Percentiles rank a stretch among this genome's conserved stretches.
Conservation (phyloP, 2,888 invertebrate species). For the Blomia tropicalis region DNA sequence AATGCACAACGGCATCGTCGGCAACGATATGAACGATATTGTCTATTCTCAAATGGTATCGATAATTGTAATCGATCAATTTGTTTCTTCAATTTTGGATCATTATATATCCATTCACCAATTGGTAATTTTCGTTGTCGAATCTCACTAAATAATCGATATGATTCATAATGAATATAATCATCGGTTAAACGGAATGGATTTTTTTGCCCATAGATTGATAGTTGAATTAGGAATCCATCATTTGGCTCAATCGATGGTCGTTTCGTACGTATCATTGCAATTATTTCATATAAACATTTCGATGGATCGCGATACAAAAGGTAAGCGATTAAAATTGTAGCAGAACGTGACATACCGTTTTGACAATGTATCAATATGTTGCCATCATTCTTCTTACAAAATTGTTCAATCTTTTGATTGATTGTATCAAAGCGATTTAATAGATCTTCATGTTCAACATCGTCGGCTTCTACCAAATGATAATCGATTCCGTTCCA, state of each 20-base stretch:
- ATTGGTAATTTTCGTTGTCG: not conserved
- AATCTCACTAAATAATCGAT: not conserved
- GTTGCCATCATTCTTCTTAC: slow-evolving; percentile 44
- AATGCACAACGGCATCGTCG: not conserved
- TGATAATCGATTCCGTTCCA: not conserved
- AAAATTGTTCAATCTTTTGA: slow-evolving; percentile 46
- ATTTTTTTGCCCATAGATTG: slow-evolving; percentile 11
- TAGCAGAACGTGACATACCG: slow-evolving; percentile 44
- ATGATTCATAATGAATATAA: not conserved
- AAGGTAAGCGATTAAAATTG: slow-evolving; percentile 49
- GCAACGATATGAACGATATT: not conserved
- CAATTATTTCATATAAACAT: slow-evolving; percentile 1
- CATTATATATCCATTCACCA: too few species aligned
- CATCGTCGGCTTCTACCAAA: not conserved
- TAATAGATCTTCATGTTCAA: not conserved
- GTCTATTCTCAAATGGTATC: not conserved
- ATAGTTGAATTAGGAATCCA: slow-evolving; percentile 49
- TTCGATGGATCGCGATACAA: slow-evolving; percentile 37
- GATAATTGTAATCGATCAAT: not conserved
- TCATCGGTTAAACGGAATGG: not conserved
- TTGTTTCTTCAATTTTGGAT: not conserved
- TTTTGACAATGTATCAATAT: slow-evolving; percentile 55
- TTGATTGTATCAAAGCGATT: slow-evolving; percentile 31
- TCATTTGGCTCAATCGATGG: slow-evolving; percentile 52
- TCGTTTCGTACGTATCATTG: slow-evolving; percentile 42